Percentiles rank a stretch among this genome's conserved stretches.
Evolutionary conservation across 2,113 vertebrate species (phyloP).

Genomic region (Tupaia tana): DNA sequence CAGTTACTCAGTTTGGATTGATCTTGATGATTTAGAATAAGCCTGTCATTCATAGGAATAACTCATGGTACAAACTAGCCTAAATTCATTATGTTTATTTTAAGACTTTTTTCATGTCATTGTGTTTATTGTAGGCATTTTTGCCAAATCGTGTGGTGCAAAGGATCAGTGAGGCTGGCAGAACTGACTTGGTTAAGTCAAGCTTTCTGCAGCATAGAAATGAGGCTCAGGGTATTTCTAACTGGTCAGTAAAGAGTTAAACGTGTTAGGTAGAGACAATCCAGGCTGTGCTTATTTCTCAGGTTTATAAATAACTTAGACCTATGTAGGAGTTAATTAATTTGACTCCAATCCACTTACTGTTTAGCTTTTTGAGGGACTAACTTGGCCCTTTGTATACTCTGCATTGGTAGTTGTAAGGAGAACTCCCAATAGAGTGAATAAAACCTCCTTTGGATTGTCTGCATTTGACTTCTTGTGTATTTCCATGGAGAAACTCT

Average conservation of each 20-base stretch:
- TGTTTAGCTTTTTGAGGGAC: conserved; percentile 67
- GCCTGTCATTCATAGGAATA: conserved; percentile 72
- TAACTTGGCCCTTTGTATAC: conserved; percentile 63
- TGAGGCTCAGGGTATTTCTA: not conserved
- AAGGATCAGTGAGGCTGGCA: not conserved
- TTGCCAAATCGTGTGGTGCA: not conserved
- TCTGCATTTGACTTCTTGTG: conserved; percentile 1
- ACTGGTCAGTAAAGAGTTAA: conserved; percentile 58
- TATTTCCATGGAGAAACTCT: conserved; percentile 4
- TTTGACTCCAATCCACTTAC: conserved; percentile 69
- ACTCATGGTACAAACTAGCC: conserved; percentile 47
- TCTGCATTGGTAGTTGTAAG: conserved; percentile 51
- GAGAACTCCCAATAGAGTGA: conserved; percentile 51
- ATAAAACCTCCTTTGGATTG: conserved; percentile 41
- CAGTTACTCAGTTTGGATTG: conserved; percentile 75
- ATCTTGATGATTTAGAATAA: conserved; percentile 77
- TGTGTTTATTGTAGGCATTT: not conserved
- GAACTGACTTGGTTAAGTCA: not conserved
- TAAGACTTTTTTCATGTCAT: not conserved
- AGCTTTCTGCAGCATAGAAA: not conserved
- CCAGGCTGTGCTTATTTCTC: conserved; percentile 67
- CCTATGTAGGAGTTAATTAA: conserved; percentile 76
- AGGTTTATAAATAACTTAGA: conserved; percentile 78
- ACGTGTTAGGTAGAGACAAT: conserved; percentile 31
- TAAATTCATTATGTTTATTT: conserved; percentile 66